Conservation (phyloP, 2,797 vertebrate species). For the Cottoperca gobio region DNA sequence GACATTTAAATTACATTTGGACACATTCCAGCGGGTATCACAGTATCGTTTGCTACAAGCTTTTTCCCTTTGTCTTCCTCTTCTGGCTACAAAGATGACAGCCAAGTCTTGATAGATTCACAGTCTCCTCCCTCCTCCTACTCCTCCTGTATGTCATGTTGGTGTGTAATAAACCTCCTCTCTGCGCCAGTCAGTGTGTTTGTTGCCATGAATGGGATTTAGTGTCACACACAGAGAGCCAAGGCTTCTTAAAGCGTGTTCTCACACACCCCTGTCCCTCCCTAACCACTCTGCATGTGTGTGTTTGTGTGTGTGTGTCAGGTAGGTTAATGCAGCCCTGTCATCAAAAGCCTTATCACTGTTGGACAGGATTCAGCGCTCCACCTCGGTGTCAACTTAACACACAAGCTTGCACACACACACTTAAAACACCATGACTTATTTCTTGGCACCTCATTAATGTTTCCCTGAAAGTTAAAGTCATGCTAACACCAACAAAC, state of each 20-base stretch:
- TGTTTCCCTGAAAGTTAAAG: slow-evolving; percentile 56
- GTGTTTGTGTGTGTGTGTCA: slow-evolving; percentile 64
- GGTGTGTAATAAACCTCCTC: slow-evolving; percentile 67
- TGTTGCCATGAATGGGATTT: slow-evolving; percentile 84
- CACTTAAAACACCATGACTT: slow-evolving; percentile 62
- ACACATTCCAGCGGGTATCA: not conserved
- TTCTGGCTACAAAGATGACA: slow-evolving; percentile 45
- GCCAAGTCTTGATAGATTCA: slow-evolving; percentile 43
- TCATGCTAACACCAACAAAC: slow-evolving; percentile 63
- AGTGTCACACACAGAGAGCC: slow-evolving; percentile 77
- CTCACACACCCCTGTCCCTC: slow-evolving; percentile 75
- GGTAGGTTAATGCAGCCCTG: slow-evolving; percentile 77
- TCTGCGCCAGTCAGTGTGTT: slow-evolving; percentile 67
- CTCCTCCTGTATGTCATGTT: slow-evolving; percentile 68
- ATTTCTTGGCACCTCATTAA: slow-evolving; percentile 75
- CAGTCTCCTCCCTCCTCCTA: slow-evolving; percentile 41
- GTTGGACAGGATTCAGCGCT: slow-evolving; percentile 83
- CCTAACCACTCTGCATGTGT: slow-evolving; percentile 51
- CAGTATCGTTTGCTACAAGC: not conserved
- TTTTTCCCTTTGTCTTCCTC: slow-evolving; percentile 15
- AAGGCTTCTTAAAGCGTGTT: slow-evolving; percentile 78
- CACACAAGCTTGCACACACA: slow-evolving; percentile 34
- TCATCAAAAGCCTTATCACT: slow-evolving; percentile 80
- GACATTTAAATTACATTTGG: slow-evolving; percentile 16
- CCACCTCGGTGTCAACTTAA: slow-evolving; percentile 81